A percentile compares a stretch with the other conserved stretches of the same genome.
These are phyloP conservation scores for Delphinus delphis DNA, from an alignment of 2,113 vertebrate genomes.

Conservation along the genomic window DNA sequence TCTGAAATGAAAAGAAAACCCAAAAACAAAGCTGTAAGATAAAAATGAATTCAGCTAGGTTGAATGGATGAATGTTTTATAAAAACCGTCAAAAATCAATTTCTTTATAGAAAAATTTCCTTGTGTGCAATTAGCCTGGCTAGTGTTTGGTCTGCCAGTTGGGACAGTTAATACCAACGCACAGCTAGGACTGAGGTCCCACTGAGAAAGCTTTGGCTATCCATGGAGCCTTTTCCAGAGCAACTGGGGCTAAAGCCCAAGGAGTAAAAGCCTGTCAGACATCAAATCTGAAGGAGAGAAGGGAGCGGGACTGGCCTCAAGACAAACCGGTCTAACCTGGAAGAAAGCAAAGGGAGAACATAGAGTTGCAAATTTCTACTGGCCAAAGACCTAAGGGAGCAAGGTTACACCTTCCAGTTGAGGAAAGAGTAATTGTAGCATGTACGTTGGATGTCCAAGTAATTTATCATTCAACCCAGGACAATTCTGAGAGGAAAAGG, in stretches of 20 bases:
- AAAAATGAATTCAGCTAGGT: neutral
- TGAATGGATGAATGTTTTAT: neutral
- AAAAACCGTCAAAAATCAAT: neutral
- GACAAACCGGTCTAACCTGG: neutral
- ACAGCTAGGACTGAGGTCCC: neutral
- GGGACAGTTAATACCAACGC: neutral
- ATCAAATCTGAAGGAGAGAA: neutral
- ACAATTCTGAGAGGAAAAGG: neutral
- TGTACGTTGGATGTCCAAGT: neutral
- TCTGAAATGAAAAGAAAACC: neutral
- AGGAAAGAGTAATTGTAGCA: neutral
- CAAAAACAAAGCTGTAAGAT: neutral
- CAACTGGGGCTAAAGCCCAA: neutral
- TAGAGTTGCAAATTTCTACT: neutral
- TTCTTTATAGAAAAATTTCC: neutral
- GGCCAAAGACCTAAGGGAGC: too few relatives aligned
- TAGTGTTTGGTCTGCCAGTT: too few relatives aligned
- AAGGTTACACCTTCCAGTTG: neutral
- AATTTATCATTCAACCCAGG: neutral
- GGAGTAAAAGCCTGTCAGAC: neutral
- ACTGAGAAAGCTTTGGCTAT: neutral
- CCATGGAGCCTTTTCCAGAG: neutral
- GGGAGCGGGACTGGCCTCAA: neutral
- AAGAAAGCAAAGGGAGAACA: neutral
- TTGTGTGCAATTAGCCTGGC: neutral